These are phyloP conservation scores for Zhengitettix transpicula DNA, from an alignment of 2,888 invertebrate species.

Conservation along the genomic window DNA sequence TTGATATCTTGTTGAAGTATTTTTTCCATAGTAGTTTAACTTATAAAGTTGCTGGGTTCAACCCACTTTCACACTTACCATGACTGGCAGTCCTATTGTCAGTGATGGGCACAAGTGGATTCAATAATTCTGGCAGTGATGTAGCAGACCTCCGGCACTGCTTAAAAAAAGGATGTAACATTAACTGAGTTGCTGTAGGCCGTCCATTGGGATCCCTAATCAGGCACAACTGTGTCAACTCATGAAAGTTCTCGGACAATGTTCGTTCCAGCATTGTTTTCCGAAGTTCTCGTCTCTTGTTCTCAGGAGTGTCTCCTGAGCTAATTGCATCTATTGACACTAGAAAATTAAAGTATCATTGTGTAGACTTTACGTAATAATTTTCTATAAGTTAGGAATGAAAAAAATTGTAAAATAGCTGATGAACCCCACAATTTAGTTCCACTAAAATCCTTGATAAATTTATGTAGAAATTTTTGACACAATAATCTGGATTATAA, in stretches of 20 bases:
- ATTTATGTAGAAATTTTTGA: too few relatives aligned
- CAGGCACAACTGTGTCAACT: background rate
- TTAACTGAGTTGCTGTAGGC: background rate
- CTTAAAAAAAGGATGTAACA: background rate
- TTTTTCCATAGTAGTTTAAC: too few relatives aligned
- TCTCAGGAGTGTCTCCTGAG: background rate
- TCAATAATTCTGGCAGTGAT: background rate
- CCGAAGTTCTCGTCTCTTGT: background rate
- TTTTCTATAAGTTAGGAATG: too few relatives aligned
- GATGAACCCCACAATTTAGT: too few relatives aligned
- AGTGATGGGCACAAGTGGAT: background rate
- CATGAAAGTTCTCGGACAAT: background rate
- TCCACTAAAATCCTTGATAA: too few relatives aligned
- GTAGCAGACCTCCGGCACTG: background rate
- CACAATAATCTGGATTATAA: too few relatives aligned
- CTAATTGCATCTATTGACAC: too few relatives aligned
- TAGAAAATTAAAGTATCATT: too few relatives aligned
- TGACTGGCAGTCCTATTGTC: background rate
- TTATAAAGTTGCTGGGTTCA: too few relatives aligned
- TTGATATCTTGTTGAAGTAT: too few relatives aligned
- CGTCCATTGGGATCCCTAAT: background rate
- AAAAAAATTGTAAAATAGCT: too few relatives aligned
- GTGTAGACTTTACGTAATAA: too few relatives aligned
- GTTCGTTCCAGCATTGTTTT: background rate
- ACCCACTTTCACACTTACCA: background rate